These are phyloP conservation scores for Anolis sagrei DNA, from an alignment of 2,113 vertebrate species.

Conservation along the genomic window DNA sequence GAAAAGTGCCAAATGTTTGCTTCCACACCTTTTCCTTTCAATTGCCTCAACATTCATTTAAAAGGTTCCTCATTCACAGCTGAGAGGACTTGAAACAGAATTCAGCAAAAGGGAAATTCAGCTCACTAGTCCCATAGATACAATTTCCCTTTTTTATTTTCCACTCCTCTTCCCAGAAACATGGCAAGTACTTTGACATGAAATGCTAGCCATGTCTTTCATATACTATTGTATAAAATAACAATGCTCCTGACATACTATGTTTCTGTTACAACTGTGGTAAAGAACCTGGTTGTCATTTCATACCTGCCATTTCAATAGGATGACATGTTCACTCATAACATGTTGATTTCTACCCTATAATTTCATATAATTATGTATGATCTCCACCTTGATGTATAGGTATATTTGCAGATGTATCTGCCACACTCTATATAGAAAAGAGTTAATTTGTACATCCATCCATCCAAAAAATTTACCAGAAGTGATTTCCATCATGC, in stretches of 20 bases:
- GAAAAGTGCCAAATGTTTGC: not conserved
- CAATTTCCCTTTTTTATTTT: constrained; percentile 31
- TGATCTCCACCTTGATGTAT: constrained; percentile 53
- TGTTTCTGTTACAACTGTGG: constrained; percentile 55
- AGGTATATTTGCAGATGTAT: constrained; percentile 68
- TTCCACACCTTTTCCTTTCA: not conserved
- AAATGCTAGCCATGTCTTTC: constrained; percentile 38
- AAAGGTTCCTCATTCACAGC: not conserved
- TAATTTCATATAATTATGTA: constrained; percentile 62
- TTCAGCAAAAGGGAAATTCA: not conserved
- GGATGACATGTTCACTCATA: constrained; percentile 60
- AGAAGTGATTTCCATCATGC: constrained; percentile 40
- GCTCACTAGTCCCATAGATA: not conserved
- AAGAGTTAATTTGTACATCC: constrained; percentile 50
- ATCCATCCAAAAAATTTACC: constrained; percentile 19
- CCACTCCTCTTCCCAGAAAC: constrained; percentile 2
- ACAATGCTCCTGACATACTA: constrained; percentile 44
- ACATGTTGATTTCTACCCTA: constrained; percentile 50
- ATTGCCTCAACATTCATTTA: not conserved
- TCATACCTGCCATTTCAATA: constrained; percentile 53
- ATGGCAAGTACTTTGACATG: not conserved
- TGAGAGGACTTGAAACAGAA: not conserved
- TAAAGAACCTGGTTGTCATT: constrained; percentile 59
- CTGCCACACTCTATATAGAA: constrained; percentile 49
- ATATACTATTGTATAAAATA: constrained; percentile 46